Evolutionary conservation across 2,113 vertebrate genomes (phyloP), one percentile per base, ranked within the genome.

Genomic region (Probosciger aterrimus): DNA sequence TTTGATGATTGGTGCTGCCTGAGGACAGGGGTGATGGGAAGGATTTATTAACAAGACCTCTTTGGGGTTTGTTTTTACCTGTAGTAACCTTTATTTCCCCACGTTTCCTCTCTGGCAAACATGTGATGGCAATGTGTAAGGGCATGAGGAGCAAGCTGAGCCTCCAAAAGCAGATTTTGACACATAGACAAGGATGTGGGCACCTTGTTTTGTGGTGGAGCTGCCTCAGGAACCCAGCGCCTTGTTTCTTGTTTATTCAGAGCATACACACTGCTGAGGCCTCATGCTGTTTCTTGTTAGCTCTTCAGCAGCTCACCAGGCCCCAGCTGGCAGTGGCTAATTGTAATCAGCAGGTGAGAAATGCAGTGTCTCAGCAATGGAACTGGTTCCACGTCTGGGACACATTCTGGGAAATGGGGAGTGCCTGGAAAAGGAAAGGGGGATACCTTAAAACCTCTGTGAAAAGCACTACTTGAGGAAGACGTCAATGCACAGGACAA

Each of bases 261-360:
- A 92, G 94, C 74, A 41, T 62, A 27, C 12, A 14, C n/a, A 12
- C 80, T 96, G 82, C 86, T 2, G 7, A 91, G 84, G 90, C 88
- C 89, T 92, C 10, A 20, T 79, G 93, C 60, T 94, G 24, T 88
- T 94, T 87, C 96, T 96, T 96, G 92, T 95, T 98, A 97, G 97
- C 95, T 97, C 96, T 97, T 96, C 97, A 97, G 96, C 91, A 96
- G 88, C 90, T 95, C 92, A 82, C 93, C 90, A 97, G 92, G 85
- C 49, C 86, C 89, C 96, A 97, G 97, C 90, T 97, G 96, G 96
- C 60, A 63, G 87, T 89, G 65, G 95, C 93, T 97, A 97, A 97
- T 98, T 97, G 97, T 95, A 97, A 91, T 95, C 96, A 97, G 97
- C 96, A 97, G 97, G 96, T 97, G 97, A 96, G 95, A 98, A 97